These are phyloP conservation scores for Gobio occitaniae DNA, from an alignment of 2,797 vertebrate genomes.

Conservation along the genomic window DNA sequence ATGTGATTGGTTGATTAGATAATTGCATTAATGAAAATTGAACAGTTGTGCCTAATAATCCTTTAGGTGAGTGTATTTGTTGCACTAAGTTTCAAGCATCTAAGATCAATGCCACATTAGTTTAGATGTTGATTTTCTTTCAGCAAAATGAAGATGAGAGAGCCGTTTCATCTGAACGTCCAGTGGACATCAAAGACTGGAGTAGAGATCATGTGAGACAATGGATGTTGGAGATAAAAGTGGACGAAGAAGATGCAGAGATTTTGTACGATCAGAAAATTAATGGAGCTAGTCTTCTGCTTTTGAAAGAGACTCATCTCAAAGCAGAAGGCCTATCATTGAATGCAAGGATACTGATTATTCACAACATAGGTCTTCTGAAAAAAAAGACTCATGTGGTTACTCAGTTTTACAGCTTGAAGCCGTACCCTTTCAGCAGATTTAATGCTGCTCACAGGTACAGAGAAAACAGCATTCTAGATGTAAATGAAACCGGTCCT, in stretches of 20 bases:
- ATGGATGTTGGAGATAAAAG: constrained; percentile 63
- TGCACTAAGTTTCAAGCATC: no score
- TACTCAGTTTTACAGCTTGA: constrained; percentile 38
- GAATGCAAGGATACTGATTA: constrained; percentile 67
- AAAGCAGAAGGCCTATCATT: not conserved
- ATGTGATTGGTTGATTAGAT: no score
- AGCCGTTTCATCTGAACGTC: constrained; percentile 31
- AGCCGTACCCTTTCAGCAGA: constrained; percentile 72
- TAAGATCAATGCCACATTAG: no score
- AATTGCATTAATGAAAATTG: no score
- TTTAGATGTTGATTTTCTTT: no score
- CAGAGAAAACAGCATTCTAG: constrained; percentile 61
- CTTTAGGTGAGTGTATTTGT: no score
- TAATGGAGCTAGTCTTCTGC: constrained; percentile 64
- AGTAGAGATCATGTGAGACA: constrained; percentile 68
- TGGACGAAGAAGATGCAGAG: constrained; percentile 60
- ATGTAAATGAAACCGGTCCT: constrained; percentile 70
- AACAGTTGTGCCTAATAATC: no score
- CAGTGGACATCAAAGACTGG: constrained; percentile 68
- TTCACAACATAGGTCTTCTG: constrained; percentile 63
- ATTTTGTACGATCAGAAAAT: constrained; percentile 66
- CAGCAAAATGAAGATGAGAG: not conserved
- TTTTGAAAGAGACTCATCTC: constrained; percentile 56
- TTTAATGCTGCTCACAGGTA: constrained; percentile 69
- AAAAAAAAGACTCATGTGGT: constrained; percentile 55